Percentiles rank a stretch among this genome's conserved stretches.
Conservation (phyloP, 2,113 vertebrate genomes). For the Anguilla rostrata region DNA sequence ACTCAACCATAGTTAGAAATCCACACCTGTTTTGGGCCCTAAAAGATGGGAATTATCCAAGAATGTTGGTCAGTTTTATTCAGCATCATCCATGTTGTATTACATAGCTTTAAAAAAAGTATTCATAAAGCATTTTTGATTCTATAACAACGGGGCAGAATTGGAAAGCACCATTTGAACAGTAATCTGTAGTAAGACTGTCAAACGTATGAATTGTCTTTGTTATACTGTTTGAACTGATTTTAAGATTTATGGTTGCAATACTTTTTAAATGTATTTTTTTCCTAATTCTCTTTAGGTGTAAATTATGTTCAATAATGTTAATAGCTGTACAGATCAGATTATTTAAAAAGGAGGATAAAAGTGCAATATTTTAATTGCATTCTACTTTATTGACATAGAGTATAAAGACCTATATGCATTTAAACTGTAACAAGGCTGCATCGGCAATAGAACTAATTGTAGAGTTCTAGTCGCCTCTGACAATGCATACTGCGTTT, state of each 20-base stretch:
- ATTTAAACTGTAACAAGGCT: conserved; percentile 15
- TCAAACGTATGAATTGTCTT: background rate
- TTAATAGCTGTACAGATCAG: conserved; percentile 39
- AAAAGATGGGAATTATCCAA: background rate
- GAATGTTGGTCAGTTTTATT: background rate
- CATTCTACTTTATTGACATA: conserved; percentile 15
- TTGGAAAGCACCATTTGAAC: background rate
- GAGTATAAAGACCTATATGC: conserved; percentile 10
- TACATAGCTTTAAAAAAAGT: background rate
- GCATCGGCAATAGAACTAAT: conserved; percentile 16
- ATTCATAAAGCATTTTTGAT: background rate
- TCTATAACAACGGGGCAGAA: background rate
- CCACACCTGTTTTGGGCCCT: background rate
- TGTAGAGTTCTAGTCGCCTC: conserved; percentile 11
- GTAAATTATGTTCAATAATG: conserved; percentile 20
- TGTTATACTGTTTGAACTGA: conserved; percentile 7
- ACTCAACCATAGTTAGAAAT: background rate
- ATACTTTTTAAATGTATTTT: background rate
- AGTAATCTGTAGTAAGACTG: background rate
- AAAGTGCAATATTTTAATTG: conserved; percentile 38
- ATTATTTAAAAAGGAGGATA: conserved; percentile 18
- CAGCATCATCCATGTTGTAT: background rate
- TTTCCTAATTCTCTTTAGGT: conserved; percentile 4
- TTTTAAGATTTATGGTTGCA: conserved; percentile 9
- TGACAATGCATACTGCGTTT: conserved; percentile 2